A percentile compares a stretch with the other conserved stretches of the same genome.
These are phyloP conservation scores for Triops longicaudatus DNA, from an alignment of 1,140 invertebrate genomes.

Conservation along the genomic window DNA sequence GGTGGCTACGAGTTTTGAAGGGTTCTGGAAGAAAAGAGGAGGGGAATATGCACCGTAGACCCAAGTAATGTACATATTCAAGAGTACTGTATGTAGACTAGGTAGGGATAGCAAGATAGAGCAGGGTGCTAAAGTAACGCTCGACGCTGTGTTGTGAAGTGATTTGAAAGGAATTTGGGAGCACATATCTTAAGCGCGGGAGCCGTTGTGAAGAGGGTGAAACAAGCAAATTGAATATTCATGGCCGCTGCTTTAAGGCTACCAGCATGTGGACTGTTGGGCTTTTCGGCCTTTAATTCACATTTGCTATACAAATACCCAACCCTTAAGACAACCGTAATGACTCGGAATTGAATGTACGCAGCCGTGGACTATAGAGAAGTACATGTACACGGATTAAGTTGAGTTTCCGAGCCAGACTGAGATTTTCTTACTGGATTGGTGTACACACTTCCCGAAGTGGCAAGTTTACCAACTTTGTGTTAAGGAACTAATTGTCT, in stretches of 20 bases:
- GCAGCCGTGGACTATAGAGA: not conserved
- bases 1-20: not conserved
- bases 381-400: not conserved
- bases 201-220: not conserved
- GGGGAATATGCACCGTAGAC: not conserved
- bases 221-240: not conserved
- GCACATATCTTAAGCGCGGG: not conserved
- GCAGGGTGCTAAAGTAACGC: not conserved
- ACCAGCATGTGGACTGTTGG: not conserved
- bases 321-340: conserved; percentile 2
- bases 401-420: not conserved
- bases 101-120: too few relatives aligned
- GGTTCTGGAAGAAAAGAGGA: not conserved
- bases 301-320: not conserved
- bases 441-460: not conserved
- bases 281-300: not conserved
- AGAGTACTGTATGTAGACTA: too few relatives aligned
- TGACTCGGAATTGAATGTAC: not conserved
- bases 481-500: not conserved
- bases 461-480: not conserved
- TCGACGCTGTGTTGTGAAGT: not conserved
- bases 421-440: not conserved
- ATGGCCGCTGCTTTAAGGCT: not conserved
- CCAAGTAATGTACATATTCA: too few relatives aligned
- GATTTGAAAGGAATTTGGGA: not conserved